phyloP scores from a whole-genome alignment of 2,113 vertebrate genomes.

The Malurus cyaneus region DNA sequence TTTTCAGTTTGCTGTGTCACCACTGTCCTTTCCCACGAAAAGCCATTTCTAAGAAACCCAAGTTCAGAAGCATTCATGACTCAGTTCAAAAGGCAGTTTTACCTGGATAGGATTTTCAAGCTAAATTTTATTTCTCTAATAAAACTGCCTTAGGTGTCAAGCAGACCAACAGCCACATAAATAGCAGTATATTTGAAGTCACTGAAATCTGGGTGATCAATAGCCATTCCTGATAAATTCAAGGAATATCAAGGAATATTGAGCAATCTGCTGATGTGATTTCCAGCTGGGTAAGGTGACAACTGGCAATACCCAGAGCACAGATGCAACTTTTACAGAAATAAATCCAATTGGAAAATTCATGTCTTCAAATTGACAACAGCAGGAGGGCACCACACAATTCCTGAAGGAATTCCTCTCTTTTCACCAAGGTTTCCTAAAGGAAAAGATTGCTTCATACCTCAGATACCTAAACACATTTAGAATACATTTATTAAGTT shows the following conservation, averaged over 20 bases:
- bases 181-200: neutral
- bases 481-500: neutral
- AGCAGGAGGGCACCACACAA: too few relatives aligned
- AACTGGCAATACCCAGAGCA: neutral
- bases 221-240: neutral
- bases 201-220: neutral
- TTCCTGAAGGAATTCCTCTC: neutral
- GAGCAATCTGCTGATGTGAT: neutral
- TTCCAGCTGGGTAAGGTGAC: neutral
- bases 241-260: neutral
- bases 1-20: too few relatives aligned
- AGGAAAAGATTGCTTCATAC: neutral
- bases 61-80: too few relatives aligned
- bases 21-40: too few relatives aligned
- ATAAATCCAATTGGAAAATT: neutral
- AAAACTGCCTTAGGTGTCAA: neutral
- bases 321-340: neutral
- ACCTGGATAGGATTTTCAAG: neutral
- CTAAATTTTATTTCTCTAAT: neutral
- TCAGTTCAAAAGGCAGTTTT: too few relatives aligned
- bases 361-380: neutral
- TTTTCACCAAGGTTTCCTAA: neutral
- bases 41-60: too few relatives aligned
- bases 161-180: neutral
- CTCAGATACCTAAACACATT: neutral